phyloP scores from a whole-genome alignment of 2,797 vertebrate genomes.

The Acanthurus tractus region DNA sequence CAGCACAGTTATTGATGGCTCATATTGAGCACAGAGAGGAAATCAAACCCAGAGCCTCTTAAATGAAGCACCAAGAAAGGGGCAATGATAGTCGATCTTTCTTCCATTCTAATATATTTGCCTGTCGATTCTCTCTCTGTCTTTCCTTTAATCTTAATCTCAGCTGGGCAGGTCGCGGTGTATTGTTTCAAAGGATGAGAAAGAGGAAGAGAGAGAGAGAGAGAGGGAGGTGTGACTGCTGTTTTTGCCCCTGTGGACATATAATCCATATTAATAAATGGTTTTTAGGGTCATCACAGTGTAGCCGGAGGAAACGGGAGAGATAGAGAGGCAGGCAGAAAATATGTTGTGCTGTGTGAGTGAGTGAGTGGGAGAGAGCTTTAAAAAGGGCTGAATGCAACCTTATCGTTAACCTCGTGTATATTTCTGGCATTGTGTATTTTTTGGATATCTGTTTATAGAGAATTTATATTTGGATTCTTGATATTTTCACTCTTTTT shows the following conservation, averaged over 20 bases:
- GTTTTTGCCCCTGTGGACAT: constrained; percentile 53
- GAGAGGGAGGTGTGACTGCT: constrained; percentile 26
- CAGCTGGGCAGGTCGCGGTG: constrained; percentile 9
- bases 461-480: not conserved
- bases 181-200: not conserved
- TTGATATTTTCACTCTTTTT: not conserved
- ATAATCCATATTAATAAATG: constrained; percentile 75
- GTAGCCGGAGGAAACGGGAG: constrained; percentile 28
- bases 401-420: not conserved
- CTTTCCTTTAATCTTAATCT: constrained; percentile 33
- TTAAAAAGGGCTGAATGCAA: not conserved
- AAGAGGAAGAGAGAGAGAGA: not conserved
- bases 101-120: constrained; percentile 30
- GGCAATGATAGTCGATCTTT: constrained; percentile 47
- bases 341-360: constrained; percentile 31
- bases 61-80: constrained; percentile 55
- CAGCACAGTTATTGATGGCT: constrained; percentile 55
- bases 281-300: constrained; percentile 49
- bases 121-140: constrained; percentile 2
- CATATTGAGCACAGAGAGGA: constrained; percentile 30
- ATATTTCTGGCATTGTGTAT: not conserved
- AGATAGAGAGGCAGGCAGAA: constrained; percentile 22
- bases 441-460: not conserved
- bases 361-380: not conserved
- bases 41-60: constrained; percentile 55